These are phyloP conservation scores for Colinus virginianus DNA, from an alignment of 2,113 vertebrate species.

Conservation along the genomic window DNA sequence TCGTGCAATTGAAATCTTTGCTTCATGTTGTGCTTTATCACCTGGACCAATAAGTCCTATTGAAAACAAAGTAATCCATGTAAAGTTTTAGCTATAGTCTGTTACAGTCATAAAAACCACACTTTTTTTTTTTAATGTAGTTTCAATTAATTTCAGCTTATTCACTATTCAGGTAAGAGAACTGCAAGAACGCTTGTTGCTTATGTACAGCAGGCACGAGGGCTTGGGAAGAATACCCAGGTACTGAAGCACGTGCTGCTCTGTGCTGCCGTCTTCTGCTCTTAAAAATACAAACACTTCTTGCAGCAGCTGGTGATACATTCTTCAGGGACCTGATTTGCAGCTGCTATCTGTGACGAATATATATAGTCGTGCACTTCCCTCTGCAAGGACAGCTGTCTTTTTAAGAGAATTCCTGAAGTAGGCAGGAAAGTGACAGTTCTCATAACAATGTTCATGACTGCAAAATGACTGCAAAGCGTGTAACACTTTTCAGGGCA, in stretches of 20 bases:
- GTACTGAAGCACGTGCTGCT: not conserved
- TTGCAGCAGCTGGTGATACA: not conserved
- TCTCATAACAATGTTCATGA: not conserved
- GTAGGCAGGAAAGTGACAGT: not conserved
- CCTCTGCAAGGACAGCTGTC: not conserved
- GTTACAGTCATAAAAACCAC: not conserved
- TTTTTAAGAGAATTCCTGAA: not conserved
- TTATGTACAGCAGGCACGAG: not conserved
- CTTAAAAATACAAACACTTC: not conserved
- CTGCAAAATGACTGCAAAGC: not conserved
- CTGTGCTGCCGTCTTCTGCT: not conserved
- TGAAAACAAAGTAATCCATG: not conserved
- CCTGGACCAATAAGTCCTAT: accelerated
- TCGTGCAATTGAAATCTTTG: not conserved
- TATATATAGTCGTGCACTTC: not conserved
- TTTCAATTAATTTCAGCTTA: not conserved
- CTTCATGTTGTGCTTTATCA: not conserved
- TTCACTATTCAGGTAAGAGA: not conserved
- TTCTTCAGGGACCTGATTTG: not conserved
- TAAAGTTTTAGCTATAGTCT: not conserved
- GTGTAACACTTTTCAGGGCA: not conserved
- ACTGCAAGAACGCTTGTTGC: not conserved
- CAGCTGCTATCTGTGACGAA: not conserved
- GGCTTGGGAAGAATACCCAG: not conserved
- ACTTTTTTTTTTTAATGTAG: not conserved